Evolutionary conservation across 2,888 invertebrate genomes (phyloP).

Genomic region (Itoplectis maculator): DNA sequence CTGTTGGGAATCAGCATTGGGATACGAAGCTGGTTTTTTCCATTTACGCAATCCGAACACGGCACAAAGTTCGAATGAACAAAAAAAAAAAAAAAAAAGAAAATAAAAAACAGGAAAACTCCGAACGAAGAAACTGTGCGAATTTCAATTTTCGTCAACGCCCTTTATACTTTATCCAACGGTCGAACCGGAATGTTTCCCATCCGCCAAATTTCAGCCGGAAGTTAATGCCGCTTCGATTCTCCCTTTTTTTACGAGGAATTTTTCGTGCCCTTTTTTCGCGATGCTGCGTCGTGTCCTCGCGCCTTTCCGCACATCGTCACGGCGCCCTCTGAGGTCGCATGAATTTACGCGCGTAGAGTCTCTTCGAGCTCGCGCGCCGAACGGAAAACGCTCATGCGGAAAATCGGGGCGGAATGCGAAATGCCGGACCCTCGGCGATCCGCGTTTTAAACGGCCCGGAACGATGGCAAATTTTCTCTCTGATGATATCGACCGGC

Average conservation of each 20-base stretch:
- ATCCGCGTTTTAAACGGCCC: slow-evolving; percentile 73
- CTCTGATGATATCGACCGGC: slow-evolving; percentile 76
- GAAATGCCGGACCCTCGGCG: slow-evolving; percentile 71
- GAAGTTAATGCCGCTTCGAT: background rate
- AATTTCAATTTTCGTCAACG: background rate
- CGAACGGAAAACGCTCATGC: slow-evolving; percentile 70
- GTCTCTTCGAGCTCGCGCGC: slow-evolving; percentile 12
- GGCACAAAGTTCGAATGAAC: too few relatives aligned
- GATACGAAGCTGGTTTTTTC: too few relatives aligned
- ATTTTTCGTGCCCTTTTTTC: background rate
- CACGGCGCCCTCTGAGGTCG: background rate
- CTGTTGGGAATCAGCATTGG: too few relatives aligned
- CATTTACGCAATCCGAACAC: too few relatives aligned
- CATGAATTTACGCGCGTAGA: slow-evolving; percentile 70
- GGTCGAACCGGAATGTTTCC: background rate
- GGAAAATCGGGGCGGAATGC: slow-evolving; percentile 79
- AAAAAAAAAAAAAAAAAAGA: too few relatives aligned
- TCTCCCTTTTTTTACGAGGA: background rate
- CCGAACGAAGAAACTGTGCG: too few relatives aligned
- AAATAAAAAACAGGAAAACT: too few relatives aligned
- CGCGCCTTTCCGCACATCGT: background rate
- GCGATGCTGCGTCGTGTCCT: background rate
- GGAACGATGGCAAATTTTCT: slow-evolving; percentile 78
- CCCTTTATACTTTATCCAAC: background rate
- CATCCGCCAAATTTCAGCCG: background rate